Evolutionary conservation across 2,113 vertebrate genomes (phyloP).

Genomic region (Coptodon bakossiorum): DNA sequence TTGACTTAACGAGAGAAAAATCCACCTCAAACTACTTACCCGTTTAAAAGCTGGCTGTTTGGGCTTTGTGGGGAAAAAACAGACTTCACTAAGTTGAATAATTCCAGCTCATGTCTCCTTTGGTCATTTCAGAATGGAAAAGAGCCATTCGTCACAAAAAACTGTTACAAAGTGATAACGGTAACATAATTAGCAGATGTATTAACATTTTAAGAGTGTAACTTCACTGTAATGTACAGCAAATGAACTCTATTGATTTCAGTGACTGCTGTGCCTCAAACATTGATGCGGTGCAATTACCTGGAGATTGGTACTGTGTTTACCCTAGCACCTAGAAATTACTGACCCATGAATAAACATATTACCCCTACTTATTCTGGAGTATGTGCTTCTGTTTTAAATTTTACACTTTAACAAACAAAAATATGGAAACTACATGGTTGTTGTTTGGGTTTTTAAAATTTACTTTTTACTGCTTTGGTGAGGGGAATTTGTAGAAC

Average conservation of each 20-base stretch:
- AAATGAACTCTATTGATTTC: neutral
- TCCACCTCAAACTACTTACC: neutral
- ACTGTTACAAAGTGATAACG: neutral
- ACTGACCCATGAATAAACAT: slow-evolving; percentile 37
- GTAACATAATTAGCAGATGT: neutral
- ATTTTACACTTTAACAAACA: neutral
- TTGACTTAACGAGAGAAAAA: neutral
- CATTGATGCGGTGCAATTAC: neutral
- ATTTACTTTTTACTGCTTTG: neutral
- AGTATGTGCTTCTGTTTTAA: neutral
- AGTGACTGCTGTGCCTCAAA: neutral
- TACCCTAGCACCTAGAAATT: neutral
- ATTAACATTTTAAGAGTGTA: neutral
- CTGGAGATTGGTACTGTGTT: neutral
- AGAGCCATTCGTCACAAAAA: neutral
- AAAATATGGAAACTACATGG: neutral
- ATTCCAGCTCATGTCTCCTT: neutral
- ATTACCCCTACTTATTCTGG: neutral
- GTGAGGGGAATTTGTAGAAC: neutral
- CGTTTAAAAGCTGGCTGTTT: neutral
- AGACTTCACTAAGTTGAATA: neutral
- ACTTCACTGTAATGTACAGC: neutral
- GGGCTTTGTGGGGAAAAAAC: neutral
- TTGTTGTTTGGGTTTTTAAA: neutral
- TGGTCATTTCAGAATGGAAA: neutral